Conservation (phyloP, 2,113 vertebrate genomes). For the Spheniscus mendiculus region DNA sequence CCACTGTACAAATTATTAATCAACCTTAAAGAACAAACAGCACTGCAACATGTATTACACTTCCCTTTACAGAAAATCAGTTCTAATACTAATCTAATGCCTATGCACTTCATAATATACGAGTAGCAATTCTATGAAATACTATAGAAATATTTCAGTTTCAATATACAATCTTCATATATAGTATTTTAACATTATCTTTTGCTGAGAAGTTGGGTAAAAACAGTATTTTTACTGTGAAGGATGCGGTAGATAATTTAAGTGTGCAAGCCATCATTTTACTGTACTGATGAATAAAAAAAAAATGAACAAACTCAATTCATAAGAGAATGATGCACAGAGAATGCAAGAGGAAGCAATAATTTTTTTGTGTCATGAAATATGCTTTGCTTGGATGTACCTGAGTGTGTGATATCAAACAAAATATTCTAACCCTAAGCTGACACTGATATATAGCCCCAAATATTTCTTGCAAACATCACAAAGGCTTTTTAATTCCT, state of each 20-base stretch:
- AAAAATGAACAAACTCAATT: background rate
- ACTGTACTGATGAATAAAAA: background rate
- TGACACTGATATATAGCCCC: background rate
- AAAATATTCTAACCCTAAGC: background rate
- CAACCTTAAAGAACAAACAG: background rate
- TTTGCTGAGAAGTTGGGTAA: background rate
- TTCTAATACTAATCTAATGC: background rate
- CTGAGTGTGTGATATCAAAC: accelerated
- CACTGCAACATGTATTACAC: background rate
- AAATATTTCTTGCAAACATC: background rate
- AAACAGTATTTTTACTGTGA: background rate
- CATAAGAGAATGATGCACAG: background rate
- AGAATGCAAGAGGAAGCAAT: background rate
- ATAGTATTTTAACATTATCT: background rate
- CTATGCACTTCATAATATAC: background rate
- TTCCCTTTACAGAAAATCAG: background rate
- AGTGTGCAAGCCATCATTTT: background rate
- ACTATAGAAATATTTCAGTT: background rate
- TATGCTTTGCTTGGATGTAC: background rate
- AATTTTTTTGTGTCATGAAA: background rate
- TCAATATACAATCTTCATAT: background rate
- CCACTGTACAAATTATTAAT: background rate
- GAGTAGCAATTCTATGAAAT: background rate
- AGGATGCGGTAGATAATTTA: background rate
- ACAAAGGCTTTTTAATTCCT: background rate